Evolutionary conservation across 2,797 vertebrate genomes (phyloP).

Genomic region (Micrastur ruficollis): DNA sequence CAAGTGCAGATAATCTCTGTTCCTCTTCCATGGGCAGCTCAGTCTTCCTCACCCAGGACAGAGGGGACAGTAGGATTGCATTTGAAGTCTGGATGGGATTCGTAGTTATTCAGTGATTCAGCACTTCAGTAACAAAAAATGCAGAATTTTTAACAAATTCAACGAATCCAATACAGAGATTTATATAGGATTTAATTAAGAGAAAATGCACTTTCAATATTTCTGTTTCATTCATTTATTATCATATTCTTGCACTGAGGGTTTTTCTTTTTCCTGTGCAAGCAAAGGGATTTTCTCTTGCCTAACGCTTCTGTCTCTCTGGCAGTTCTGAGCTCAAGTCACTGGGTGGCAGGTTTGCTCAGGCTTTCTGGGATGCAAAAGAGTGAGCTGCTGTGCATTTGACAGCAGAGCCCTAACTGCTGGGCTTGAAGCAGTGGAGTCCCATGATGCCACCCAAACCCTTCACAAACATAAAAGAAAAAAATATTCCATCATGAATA

Average conservation of each 20-base stretch:
- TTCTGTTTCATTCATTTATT: neutral
- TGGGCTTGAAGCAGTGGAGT: neutral
- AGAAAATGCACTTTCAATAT: neutral
- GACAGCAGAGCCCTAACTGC: neutral
- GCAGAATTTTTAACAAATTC: neutral
- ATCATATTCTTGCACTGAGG: neutral
- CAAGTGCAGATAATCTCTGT: neutral
- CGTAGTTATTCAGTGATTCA: neutral
- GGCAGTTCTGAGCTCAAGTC: slow-evolving; percentile 38
- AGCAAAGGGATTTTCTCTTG: neutral
- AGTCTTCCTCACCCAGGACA: neutral
- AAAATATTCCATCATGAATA: neutral
- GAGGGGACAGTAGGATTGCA: neutral
- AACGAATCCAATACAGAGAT: neutral
- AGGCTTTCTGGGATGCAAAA: neutral
- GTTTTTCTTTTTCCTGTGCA: neutral
- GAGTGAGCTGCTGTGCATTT: neutral
- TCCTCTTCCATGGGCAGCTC: neutral
- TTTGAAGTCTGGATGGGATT: neutral
- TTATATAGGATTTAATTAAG: neutral
- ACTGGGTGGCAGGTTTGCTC: slow-evolving; percentile 53
- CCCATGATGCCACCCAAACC: neutral
- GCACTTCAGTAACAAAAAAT: neutral
- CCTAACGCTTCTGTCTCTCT: neutral
- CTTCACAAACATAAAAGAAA: neutral